Base-by-base conservation (phyloP, 1,140 invertebrate species). In the Nephotettix cincticeps region DNA sequence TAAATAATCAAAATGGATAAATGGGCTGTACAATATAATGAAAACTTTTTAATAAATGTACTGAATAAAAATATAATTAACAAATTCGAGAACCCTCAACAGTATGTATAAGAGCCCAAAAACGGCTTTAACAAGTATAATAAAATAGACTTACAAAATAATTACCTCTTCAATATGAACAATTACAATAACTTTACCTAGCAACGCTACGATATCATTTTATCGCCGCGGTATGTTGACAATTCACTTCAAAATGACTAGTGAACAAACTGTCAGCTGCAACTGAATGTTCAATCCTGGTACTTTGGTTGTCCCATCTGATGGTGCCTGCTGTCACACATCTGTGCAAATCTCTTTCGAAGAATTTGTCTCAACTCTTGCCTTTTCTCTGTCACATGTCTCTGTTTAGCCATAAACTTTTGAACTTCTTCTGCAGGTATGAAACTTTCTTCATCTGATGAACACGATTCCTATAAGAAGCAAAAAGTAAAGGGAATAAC, bases 371-470 rank as follows among this genome's bases (percentile, higher is more conserved):
- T 86, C 71, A 96, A 83, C 80, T 94, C 88, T 76, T 91, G 86
- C 67, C 94, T 88, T 83, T 94, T 89, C 76, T 93, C 88, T 72
- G 87, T 87, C 75, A 94, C 86, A 78, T 92, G 88, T 74, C 81
- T 82, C 79, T 90, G 87, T 75, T 89, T 88, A 36, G 90, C 90
- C 83, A 91, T 90, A 77, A 93, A 94, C 81, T 88, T 86, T 80
- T 89, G 82, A 54, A 96, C 90, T 80, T 95, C 94, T 82, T 95
- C 93, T 74, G 90, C 87, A 65, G 93, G 92, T 84, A 96, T 95
- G 83, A 90, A 91, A 85, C 88, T 89, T 75, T 86, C 82, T 72
- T 87, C 87, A 75, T 89, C 92, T 71, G 91, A 91, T 76, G 88
- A 86, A 80, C 83, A 79, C 17, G 84, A 86, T 76, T 88, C 84